A percentile compares a stretch with the other conserved stretches of the same genome.
phyloP scores from a whole-genome alignment of 2,888 invertebrate genomes.

The Odontocolon sp. region DNA sequence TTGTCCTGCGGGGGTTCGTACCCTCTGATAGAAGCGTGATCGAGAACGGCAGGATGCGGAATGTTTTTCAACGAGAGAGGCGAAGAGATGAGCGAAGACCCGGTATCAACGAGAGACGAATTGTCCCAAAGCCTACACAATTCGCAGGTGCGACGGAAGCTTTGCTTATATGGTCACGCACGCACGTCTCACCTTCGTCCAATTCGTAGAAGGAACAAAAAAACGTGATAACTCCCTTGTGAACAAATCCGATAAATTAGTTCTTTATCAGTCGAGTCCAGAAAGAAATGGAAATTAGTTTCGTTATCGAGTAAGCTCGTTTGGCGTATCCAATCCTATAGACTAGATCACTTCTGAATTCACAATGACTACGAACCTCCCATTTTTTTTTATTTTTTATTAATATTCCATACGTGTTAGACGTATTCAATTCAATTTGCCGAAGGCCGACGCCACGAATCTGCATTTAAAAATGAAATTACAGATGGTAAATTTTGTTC shows the following conservation, averaged over 20 bases:
- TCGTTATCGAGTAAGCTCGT: constrained; percentile 8
- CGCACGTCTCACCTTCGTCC: constrained; percentile 10
- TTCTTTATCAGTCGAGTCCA: not conserved
- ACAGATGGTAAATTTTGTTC: too few species aligned
- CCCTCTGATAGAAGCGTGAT: constrained; percentile 25
- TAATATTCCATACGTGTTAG: constrained; percentile 9
- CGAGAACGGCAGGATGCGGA: constrained; percentile 33
- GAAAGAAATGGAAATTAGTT: constrained; percentile 21
- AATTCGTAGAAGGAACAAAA: constrained; percentile 1
- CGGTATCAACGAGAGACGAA: constrained; percentile 11
- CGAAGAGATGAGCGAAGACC: not conserved
- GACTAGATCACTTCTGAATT: not conserved
- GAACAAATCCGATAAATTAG: constrained; percentile 11
- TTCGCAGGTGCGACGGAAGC: not conserved
- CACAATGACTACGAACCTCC: constrained; percentile 2
- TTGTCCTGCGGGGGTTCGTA: constrained; percentile 1
- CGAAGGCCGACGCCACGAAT: not conserved
- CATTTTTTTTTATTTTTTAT: not conserved
- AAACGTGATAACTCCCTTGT: not conserved
- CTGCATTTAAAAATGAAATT: not conserved
- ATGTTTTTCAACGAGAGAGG: constrained; percentile 49
- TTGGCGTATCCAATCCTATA: not conserved
- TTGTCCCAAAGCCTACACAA: constrained; percentile 1
- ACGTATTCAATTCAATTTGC: not conserved
- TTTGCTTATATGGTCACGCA: not conserved